These are phyloP conservation scores for Aphis craccivora DNA, from an alignment of 1,140 invertebrate species.

Conservation along the genomic window DNA sequence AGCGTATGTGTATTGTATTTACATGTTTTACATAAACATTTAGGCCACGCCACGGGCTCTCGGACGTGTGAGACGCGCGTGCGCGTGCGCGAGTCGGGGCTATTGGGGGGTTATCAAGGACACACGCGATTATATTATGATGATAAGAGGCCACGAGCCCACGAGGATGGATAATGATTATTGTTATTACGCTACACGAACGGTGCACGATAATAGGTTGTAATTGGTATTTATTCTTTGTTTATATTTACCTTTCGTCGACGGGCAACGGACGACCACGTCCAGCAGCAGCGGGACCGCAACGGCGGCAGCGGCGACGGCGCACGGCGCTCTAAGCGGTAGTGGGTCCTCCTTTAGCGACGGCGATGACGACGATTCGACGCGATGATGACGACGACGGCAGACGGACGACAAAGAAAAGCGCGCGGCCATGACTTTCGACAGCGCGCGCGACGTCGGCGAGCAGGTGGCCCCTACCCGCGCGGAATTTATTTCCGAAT, in stretches of 20 bases:
- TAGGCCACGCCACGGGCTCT: neutral
- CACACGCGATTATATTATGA: neutral
- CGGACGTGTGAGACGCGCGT: neutral
- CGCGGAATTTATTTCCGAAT: conserved; percentile 41
- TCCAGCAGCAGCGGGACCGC: neutral
- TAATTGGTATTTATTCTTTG: neutral
- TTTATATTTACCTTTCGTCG: conserved; percentile 57
- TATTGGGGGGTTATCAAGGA: conserved; percentile 54
- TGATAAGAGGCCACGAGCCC: conserved; percentile 57
- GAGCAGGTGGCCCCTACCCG: conserved; percentile 31
- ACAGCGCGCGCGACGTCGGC: neutral
- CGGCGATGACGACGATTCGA: neutral
- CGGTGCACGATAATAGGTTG: neutral
- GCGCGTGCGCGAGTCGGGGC: conserved; percentile 7
- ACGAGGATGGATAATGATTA: conserved; percentile 56
- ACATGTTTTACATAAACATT: neutral
- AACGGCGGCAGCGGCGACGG: neutral
- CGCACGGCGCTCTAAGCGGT: neutral
- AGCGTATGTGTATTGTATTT: neutral
- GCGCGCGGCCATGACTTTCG: conserved; percentile 54
- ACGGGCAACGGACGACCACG: neutral
- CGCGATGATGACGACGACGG: conserved; percentile 7
- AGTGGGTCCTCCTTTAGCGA: conserved; percentile 35
- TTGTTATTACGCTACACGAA: too few relatives aligned
- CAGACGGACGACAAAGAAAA: conserved; percentile 43